Conservation (phyloP, 2,797 vertebrate species). For the Tiaroga cobitis region DNA sequence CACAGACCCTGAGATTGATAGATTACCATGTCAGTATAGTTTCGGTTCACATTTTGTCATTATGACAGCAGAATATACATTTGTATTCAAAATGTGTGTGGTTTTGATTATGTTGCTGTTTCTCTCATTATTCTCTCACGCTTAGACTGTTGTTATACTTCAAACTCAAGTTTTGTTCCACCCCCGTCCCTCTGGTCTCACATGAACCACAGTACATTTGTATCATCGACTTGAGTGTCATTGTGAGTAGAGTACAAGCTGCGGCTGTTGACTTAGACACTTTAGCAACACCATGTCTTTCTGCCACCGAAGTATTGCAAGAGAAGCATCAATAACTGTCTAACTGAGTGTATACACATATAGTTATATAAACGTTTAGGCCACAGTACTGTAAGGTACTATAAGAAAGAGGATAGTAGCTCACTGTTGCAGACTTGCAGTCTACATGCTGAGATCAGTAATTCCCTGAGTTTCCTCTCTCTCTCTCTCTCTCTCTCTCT, state of each 20-base stretch:
- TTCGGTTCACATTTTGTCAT: slow-evolving; percentile 49
- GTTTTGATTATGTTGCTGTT: background rate
- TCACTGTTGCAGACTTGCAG: slow-evolving; percentile 60
- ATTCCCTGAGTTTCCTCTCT: slow-evolving; percentile 59
- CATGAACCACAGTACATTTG: background rate
- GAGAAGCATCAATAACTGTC: background rate
- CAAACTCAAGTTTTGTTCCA: background rate
- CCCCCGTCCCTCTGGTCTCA: background rate
- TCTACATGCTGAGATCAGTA: slow-evolving; percentile 53
- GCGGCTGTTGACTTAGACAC: background rate
- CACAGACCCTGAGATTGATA: slow-evolving; percentile 14
- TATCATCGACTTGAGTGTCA: background rate
- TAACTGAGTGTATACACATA: background rate
- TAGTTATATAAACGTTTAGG: background rate
- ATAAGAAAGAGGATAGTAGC: slow-evolving; percentile 16
- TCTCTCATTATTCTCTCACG: background rate
- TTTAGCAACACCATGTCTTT: background rate
- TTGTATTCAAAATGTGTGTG: background rate
- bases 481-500: too few species aligned
- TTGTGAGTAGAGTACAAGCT: background rate
- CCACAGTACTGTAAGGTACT: background rate
- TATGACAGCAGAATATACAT: slow-evolving; percentile 60
- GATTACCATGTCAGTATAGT: slow-evolving; percentile 30
- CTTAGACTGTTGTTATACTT: slow-evolving; percentile 4
- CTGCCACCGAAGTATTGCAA: background rate